phyloP scores from a whole-genome alignment of 2,888 invertebrate genomes.

The Caenorhabditis imperialis region DNA sequence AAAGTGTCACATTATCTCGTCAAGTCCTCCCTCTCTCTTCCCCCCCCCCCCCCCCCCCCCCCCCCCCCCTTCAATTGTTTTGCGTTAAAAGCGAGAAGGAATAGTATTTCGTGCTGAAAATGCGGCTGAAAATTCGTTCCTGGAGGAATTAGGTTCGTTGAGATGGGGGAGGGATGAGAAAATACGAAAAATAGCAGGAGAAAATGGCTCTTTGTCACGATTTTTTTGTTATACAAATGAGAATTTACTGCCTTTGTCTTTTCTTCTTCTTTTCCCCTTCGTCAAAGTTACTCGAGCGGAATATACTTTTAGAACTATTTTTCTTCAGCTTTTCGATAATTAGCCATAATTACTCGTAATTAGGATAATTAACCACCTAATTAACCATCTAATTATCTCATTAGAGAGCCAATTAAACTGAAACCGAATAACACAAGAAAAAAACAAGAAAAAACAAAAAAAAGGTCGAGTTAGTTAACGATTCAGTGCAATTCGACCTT shows the following conservation, averaged over 20 bases:
- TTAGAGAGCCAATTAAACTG: no score
- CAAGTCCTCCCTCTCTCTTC: slow-evolving; percentile 15
- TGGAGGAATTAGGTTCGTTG: no score
- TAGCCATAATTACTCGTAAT: not conserved
- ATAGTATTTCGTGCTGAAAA: no score
- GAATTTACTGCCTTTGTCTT: slow-evolving; percentile 1
- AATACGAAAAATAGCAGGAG: no score
- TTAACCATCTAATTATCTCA: no score
- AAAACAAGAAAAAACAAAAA: no score
- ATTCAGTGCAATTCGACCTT: slow-evolving; percentile 32
- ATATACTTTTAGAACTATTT: not conserved
- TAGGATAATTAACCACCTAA: no score
- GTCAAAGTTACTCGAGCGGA: not conserved
- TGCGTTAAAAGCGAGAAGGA: slow-evolving; percentile 2
- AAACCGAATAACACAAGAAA: no score
- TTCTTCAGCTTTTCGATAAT: slow-evolving; percentile 4
- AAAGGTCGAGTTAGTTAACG: not conserved
- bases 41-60: not conserved
- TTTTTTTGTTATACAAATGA: slow-evolving; percentile 19
- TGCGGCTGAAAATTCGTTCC: no score
- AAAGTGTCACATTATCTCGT: slow-evolving; percentile 49
- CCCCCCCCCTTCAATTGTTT: slow-evolving; percentile 6
- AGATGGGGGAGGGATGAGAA: no score
- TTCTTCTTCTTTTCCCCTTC: not conserved
- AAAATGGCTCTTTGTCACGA: slow-evolving; percentile 19